Evolutionary conservation across 2,797 vertebrate species (phyloP), one percentile per base, ranked within the genome.

Genomic region (Todus mexicanus): DNA sequence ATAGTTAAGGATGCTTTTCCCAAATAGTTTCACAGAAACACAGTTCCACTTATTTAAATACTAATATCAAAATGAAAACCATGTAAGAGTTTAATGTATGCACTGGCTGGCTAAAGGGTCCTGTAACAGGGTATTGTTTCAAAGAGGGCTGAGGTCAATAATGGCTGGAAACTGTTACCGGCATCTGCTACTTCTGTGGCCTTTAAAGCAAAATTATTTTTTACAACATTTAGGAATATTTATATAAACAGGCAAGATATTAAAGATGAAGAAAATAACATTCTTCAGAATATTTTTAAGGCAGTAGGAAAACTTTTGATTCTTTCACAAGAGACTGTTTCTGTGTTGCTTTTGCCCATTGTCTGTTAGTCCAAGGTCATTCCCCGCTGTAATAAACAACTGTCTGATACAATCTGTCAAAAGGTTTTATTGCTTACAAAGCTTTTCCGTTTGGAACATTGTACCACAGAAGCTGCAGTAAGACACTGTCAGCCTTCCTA

Each of bases 401-500:
- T 87, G 60, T 76, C 90, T 87, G 89, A 78, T 68, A 93, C 59
- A 88, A 86, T 94, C 87, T 81, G 87, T 78, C 83, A 84, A 48
- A 71, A 12, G 56, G 12, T 59, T 94, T 90, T 66, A 89, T 84
- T 96, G 89, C 87, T 81, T 73, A 53, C 0, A 0, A 70, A 70
- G 83, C 77, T 25, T 10, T 75, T 93, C 20, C 5, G 0, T 48
- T 76, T 86, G 74, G 51, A 93, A 73, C 4, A 7, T 4, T 72
- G 59, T 50, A 47, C 26, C 2, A 2, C 42, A 72, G 69, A 53
- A 91, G 43, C 63, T 66, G 73, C 63, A 74, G 21, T 73, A 84
- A 92, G 91, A 88, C 60, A 35, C 7, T 50, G 43, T 51, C 87
- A 88, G 64, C 60, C 70, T 70, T 60, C 31, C 40, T 70, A n/a